Conservation (phyloP, 2,797 vertebrate species). For the Neomorphus geoffroyi region DNA sequence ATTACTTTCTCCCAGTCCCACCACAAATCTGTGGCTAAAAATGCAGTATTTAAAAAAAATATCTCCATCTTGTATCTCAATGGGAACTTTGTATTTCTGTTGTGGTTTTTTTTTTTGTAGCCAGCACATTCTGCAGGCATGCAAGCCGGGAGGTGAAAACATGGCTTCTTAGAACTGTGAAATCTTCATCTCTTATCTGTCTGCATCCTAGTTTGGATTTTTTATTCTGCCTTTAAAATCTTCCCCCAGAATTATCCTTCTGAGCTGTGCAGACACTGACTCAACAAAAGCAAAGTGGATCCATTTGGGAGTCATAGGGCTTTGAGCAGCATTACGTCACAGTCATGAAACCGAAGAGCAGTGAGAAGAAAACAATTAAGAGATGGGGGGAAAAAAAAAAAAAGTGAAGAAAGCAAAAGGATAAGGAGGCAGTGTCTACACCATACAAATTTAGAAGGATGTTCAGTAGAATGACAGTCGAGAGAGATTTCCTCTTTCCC, state of each 20-base stretch:
- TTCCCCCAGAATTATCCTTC: slow-evolving; percentile 62
- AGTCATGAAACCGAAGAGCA: background rate
- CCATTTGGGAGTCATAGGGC: background rate
- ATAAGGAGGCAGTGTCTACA: background rate
- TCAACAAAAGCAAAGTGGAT: slow-evolving; percentile 64
- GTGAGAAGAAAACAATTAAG: background rate
- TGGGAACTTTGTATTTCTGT: background rate
- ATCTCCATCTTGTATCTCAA: background rate
- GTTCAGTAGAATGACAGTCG: background rate
- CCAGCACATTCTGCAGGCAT: background rate
- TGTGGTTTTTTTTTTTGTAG: background rate
- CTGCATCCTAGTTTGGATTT: background rate
- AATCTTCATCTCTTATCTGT: background rate
- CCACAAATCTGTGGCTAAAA: background rate
- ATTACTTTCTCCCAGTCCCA: background rate
- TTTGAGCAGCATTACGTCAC: background rate
- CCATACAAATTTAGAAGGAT: background rate
- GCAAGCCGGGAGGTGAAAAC: background rate
- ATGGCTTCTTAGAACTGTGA: background rate
- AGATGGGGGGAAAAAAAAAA: no score
- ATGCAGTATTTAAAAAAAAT: background rate
- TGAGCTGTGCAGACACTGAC: slow-evolving; percentile 38
- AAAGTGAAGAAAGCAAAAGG: background rate
- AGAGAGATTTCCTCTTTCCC: background rate
- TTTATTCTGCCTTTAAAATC: background rate